Evolutionary conservation across 2,113 vertebrate species (phyloP).

Genomic region (Chelonoidis abingdonii): DNA sequence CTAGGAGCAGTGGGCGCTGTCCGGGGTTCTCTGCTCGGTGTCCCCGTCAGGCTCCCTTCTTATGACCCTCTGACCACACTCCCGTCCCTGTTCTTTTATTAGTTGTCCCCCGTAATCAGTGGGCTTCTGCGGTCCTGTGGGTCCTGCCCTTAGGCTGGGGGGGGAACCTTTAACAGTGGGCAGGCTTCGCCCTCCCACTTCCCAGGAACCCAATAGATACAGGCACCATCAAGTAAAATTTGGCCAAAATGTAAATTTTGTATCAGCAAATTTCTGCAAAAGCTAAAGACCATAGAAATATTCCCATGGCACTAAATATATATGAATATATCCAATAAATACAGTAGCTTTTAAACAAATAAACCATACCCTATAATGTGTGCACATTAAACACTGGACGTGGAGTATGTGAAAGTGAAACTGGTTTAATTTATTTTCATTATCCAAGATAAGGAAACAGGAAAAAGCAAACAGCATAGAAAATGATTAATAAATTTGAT

Average conservation of each 20-base stretch:
- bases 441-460: not conserved
- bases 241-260: constrained; percentile 20
- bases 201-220: no score
- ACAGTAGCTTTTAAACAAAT: constrained; percentile 41
- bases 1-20: no score
- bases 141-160: no score
- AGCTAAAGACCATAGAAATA: not conserved
- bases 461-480: not conserved
- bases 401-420: constrained; percentile 1
- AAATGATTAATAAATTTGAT: not conserved
- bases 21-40: no score
- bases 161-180: no score
- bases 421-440: constrained; percentile 1
- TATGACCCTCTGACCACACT: no score
- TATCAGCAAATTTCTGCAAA: constrained; percentile 13
- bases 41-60: no score
- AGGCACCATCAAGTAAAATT: not conserved
- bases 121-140: no score
- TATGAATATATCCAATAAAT: constrained; percentile 4
- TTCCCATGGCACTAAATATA: not conserved
- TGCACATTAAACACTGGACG: constrained; percentile 19
- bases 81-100: no score
- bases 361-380: constrained; percentile 32
- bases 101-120: no score
- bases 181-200: no score